Conservation (phyloP, 92 coral and sea anemone genomes). For the Porites cylindrica region DNA sequence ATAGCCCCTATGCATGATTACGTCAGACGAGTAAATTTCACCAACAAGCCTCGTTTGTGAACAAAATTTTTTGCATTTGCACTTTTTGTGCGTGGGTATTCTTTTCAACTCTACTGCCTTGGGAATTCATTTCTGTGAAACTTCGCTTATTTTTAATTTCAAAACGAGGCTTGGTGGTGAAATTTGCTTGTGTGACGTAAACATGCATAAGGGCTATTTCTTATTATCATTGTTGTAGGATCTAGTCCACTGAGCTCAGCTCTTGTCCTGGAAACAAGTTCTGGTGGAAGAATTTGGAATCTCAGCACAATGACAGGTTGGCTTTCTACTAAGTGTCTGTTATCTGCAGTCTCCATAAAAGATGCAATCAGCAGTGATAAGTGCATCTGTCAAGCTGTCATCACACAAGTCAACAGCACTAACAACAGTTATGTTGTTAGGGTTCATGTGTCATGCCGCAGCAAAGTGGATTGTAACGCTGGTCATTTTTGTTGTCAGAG, state of each 20-base stretch:
- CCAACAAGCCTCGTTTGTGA: no score
- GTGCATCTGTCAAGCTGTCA: slow-evolving; percentile 78
- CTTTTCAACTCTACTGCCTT: no score
- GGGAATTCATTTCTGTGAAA: no score
- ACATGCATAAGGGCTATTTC: no score
- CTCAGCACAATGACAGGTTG: slow-evolving; percentile 86
- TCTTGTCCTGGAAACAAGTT: slow-evolving; percentile 57
- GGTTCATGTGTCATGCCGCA: slow-evolving; percentile 81
- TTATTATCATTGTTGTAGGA: not conserved
- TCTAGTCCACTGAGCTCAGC: slow-evolving; percentile 20
- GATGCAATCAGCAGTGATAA: slow-evolving; percentile 35
- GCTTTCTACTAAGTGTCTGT: slow-evolving; percentile 85
- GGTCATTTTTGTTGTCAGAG: slow-evolving; percentile 72
- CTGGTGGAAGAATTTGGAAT: slow-evolving; percentile 87
- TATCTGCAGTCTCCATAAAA: slow-evolving; percentile 46
- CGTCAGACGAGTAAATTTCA: no score
- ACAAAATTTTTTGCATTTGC: no score
- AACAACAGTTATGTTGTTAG: slow-evolving; percentile 35
- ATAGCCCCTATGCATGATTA: no score
- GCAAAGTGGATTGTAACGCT: slow-evolving; percentile 48
- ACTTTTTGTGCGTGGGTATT: no score
- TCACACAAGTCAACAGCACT: slow-evolving; percentile 65
- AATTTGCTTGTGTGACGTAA: no score
- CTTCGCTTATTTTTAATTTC: no score
- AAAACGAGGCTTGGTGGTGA: no score